phyloP scores from a whole-genome alignment of 1,140 invertebrate species.

The Lepidurus couesii region DNA sequence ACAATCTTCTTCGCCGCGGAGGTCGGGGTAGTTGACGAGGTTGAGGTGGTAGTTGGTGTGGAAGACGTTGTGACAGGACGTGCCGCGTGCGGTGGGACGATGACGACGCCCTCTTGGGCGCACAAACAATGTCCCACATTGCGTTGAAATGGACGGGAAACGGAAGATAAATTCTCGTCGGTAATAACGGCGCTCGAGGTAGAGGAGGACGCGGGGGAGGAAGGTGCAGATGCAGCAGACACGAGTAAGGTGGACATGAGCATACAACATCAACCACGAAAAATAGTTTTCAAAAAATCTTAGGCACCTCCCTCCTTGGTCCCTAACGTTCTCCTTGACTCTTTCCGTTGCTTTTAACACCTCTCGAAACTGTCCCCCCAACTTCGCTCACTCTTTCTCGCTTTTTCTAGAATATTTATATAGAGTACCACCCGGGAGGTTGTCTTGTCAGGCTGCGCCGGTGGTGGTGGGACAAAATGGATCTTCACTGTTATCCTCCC shows the following conservation, averaged over 20 bases:
- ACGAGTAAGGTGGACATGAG: slow-evolving; percentile 8
- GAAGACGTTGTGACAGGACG: not conserved
- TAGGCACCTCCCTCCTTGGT: not conserved
- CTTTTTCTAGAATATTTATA: not conserved
- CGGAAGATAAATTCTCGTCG: not conserved
- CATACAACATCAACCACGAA: not conserved
- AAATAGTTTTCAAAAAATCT: not conserved
- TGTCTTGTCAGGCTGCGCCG: not conserved
- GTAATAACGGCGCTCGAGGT: slow-evolving; percentile 4
- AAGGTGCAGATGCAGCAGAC: slow-evolving; percentile 5
- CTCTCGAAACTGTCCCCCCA: no score
- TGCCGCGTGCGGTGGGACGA: not conserved
- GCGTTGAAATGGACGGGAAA: slow-evolving; percentile 17
- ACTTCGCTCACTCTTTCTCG: not conserved
- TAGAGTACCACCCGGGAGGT: not conserved
- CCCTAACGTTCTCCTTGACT: not conserved
- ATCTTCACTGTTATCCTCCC: not conserved
- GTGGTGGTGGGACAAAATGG: not conserved
- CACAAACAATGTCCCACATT: slow-evolving; percentile 27
- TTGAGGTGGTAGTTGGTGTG: slow-evolving; percentile 21
- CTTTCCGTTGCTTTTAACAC: not conserved
- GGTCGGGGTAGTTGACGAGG: not conserved
- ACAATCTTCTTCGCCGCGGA: not conserved
- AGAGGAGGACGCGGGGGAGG: slow-evolving; percentile 1
- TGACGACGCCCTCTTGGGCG: slow-evolving; percentile 20